Evolutionary conservation across 1,140 invertebrate species (phyloP), one percentile per base, ranked within the genome.

Genomic region (Drosophila pachea): DNA sequence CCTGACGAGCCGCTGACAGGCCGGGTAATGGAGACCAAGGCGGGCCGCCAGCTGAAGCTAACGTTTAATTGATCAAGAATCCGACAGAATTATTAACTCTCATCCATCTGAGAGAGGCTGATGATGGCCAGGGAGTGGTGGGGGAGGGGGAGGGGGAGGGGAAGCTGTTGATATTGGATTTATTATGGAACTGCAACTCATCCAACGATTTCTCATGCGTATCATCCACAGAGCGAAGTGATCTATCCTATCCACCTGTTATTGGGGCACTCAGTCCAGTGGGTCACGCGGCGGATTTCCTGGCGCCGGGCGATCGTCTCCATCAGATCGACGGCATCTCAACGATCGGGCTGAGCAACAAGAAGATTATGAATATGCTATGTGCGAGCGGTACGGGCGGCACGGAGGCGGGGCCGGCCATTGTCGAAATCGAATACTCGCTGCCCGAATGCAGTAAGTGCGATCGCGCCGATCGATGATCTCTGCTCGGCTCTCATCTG

Each of bases 361-460:
- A 95, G 61, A 94, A 96, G 86, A 94, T 96, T 2, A 91, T 95
- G 49, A 93, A 92, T 64, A 89, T 96, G 40, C 89, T 97, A 38
- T 94, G 95, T 78, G 68, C 74, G 0, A 65, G 45, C 9, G 86
- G 81, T 29, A 47, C 55, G 0, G 93, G 45, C 9, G 86, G 81
- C 29, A 48, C 55, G 0, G 93, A 94, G 6, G 92, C 93, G 49
- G 93, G 93, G 54, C 92, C 92, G 45, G 93, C 96, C 7, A 91
- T 93, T 2, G 90, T 97, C 35, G 95, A 96, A 90, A 92, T 97
- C 55, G 95, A 96, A 83, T 97, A 96, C 87, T 94, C 94, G 66
- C 91, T 96, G 76, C 95, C 95, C 22, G 92, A 93, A 78, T 93
- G 93, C 88, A 92, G 94, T 95, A 90, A 92, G 91, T 81, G 38